phyloP scores from a whole-genome alignment of 1,140 invertebrate genomes.

The Papilio polytes region DNA sequence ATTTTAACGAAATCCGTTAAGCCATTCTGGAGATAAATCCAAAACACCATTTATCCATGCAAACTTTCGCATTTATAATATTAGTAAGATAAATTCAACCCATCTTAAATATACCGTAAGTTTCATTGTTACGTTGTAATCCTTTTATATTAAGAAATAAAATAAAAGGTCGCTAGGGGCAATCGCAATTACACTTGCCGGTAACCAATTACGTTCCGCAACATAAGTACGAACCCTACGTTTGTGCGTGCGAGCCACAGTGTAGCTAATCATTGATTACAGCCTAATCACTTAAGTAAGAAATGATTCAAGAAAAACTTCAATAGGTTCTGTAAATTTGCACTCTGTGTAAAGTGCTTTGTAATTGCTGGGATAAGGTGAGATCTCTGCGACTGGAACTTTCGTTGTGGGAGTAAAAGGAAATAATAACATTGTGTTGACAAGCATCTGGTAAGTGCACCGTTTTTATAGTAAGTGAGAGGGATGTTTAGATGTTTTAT shows the following conservation, averaged over 20 bases:
- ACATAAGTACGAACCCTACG: constrained; percentile 40
- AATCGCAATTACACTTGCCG: constrained; percentile 10
- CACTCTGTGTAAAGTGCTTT: constrained; percentile 40
- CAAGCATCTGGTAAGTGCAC: neutral
- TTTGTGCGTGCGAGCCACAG: constrained; percentile 39
- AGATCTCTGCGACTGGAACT: neutral
- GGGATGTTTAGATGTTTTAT: neutral
- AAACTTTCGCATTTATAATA: too few species aligned
- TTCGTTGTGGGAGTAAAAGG: neutral
- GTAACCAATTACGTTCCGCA: constrained; percentile 34
- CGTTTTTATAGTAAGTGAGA: too few species aligned
- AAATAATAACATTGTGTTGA: neutral
- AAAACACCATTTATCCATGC: too few species aligned
- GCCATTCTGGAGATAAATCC: too few species aligned
- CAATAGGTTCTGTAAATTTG: constrained; percentile 54
- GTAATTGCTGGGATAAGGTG: constrained; percentile 21
- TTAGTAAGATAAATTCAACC: too few species aligned
- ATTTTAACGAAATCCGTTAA: too few species aligned
- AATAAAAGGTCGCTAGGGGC: constrained; percentile 20
- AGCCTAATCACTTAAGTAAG: constrained; percentile 59
- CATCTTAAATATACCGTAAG: too few species aligned
- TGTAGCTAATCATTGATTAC: constrained; percentile 64
- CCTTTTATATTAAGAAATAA: constrained; percentile 19
- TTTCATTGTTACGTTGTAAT: neutral
- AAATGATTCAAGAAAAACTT: constrained; percentile 58